A percentile compares a stretch with the other conserved stretches of the same genome.
Conservation (phyloP, 2,797 vertebrate species). For the Cirrhinus molitorella region DNA sequence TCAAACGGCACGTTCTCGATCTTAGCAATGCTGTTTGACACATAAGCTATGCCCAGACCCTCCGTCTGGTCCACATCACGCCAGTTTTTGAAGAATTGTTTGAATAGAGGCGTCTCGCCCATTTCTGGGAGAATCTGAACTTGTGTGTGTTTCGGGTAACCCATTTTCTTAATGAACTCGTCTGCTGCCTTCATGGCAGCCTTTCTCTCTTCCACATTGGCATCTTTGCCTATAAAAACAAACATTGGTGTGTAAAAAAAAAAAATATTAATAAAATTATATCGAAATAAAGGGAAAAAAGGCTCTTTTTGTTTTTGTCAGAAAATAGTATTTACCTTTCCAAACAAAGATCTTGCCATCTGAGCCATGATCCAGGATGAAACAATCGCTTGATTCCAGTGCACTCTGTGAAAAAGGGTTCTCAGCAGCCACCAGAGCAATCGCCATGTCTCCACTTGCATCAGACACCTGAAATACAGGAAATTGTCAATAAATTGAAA, state of each 20-base stretch:
- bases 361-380: conserved; percentile 94
- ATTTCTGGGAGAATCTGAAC: conserved; percentile 93
- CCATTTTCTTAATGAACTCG: conserved; percentile 97
- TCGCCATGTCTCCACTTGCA: conserved; percentile 84
- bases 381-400: conserved; percentile 92
- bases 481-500: not conserved
- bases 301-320: not conserved
- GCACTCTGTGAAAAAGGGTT: conserved; percentile 94
- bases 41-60: conserved; percentile 88
- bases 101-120: conserved; percentile 96
- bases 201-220: conserved; percentile 93
- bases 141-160: conserved; percentile 93
- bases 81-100: conserved; percentile 99
- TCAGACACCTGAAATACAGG: conserved; percentile 88
- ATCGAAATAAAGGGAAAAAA: not conserved
- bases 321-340: conserved; percentile 85
- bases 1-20: conserved; percentile 93
- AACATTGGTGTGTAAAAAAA: not conserved
- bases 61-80: conserved; percentile 90
- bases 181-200: conserved; percentile 91
- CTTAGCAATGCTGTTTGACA: conserved; percentile 92
- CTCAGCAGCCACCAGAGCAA: conserved; percentile 92
- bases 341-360: conserved; percentile 97
- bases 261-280: no score
- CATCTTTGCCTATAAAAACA: conserved; percentile 85